phyloP scores from a whole-genome alignment of 1,140 invertebrate species.

The Drosophila murphyi region DNA sequence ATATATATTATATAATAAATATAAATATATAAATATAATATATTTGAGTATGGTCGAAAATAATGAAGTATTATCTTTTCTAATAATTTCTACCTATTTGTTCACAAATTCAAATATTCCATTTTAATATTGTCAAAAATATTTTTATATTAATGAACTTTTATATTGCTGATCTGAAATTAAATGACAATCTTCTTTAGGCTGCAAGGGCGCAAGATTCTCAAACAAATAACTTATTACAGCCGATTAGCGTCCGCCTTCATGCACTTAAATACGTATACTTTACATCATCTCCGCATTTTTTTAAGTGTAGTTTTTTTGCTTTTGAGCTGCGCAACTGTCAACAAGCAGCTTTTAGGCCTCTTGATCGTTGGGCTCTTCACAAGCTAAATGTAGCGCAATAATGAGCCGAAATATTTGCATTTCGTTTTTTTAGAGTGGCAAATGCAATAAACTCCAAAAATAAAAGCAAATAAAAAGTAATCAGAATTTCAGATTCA shows the following conservation, averaged over 20 bases:
- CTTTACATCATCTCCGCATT: slow-evolving; percentile 40
- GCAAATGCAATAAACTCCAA: slow-evolving; percentile 77
- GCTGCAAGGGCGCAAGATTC: too few species aligned
- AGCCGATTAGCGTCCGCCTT: neutral
- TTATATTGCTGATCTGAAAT: too few species aligned
- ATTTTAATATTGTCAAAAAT: too few species aligned
- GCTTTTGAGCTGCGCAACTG: slow-evolving; percentile 43
- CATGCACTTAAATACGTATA: slow-evolving; percentile 51
- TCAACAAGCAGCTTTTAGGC: slow-evolving; percentile 74
- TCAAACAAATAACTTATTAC: too few species aligned
- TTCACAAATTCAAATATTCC: too few species aligned
- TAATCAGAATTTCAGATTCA: slow-evolving; percentile 81
- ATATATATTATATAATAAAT: too few species aligned
- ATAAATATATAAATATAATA: too few species aligned
- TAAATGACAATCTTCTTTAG: too few species aligned
- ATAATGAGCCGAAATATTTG: slow-evolving; percentile 72
- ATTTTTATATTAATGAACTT: too few species aligned
- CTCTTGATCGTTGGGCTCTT: slow-evolving; percentile 13
- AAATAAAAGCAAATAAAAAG: slow-evolving; percentile 77
- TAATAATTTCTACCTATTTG: too few species aligned
- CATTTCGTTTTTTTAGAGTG: slow-evolving; percentile 62
- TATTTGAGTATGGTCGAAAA: too few species aligned
- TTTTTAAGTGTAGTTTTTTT: slow-evolving; percentile 25
- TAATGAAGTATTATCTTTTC: too few species aligned
- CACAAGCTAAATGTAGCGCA: slow-evolving; percentile 70